phyloP scores from a whole-genome alignment of 2,888 invertebrate species.

The Pheosia tremula region DNA sequence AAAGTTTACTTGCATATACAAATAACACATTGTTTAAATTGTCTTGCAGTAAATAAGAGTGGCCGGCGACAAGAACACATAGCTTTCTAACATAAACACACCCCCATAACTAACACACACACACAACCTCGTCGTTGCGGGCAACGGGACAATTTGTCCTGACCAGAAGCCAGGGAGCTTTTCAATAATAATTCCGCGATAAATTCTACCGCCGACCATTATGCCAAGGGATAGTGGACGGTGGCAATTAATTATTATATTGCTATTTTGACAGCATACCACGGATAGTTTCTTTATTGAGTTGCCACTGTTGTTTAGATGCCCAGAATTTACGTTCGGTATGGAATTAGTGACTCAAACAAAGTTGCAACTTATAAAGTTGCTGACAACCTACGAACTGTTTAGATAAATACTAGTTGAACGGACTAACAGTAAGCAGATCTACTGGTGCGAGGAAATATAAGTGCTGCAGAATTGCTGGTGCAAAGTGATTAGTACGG shows the following conservation, averaged over 20 bases:
- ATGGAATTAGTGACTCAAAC: slow-evolving; percentile 4
- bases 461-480: too few species aligned
- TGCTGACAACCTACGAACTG: too few species aligned
- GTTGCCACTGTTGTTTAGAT: slow-evolving; percentile 28
- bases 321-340: not conserved
- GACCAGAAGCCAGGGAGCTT: slow-evolving; percentile 50
- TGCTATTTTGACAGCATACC: slow-evolving; percentile 67
- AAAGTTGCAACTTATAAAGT: too few species aligned
- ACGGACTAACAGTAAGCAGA: too few species aligned
- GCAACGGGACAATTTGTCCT: slow-evolving; percentile 66
- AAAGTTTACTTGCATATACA: not conserved
- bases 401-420: too few species aligned
- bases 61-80: not conserved
- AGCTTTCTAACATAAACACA: not conserved
- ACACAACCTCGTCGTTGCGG: slow-evolving; percentile 44
- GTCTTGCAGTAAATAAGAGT: not conserved
- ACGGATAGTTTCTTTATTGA: slow-evolving; percentile 66
- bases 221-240: slow-evolving; percentile 50
- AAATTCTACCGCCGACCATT: slow-evolving; percentile 65
- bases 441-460: too few species aligned
- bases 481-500: too few species aligned
- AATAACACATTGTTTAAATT: not conserved
- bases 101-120: slow-evolving; percentile 4
- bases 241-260: slow-evolving; percentile 72
- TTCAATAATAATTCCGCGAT: slow-evolving; percentile 74